These are phyloP conservation scores for Tortrix viridana DNA, from an alignment of 2,888 invertebrate species.

Conservation along the genomic window DNA sequence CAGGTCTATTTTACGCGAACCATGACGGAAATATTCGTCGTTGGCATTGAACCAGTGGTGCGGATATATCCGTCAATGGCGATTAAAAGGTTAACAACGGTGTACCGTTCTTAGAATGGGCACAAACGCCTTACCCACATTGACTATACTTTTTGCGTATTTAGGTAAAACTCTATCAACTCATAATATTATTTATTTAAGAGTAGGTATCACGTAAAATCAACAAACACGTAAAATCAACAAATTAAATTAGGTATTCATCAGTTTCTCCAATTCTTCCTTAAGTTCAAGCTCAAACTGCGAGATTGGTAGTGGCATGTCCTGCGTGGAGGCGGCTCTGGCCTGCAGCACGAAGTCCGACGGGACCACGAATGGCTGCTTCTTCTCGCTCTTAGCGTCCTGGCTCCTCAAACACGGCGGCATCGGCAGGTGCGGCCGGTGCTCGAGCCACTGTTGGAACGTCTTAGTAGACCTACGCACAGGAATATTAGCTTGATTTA, in stretches of 20 bases:
- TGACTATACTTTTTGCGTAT: no score
- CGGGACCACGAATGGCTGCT: constrained; percentile 67
- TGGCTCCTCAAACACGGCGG: constrained; percentile 60
- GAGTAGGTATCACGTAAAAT: no score
- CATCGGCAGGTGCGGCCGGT: constrained; percentile 64
- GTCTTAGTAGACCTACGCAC: constrained; percentile 70
- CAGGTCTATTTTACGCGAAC: no score
- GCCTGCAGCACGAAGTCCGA: constrained; percentile 68
- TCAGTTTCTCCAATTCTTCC: constrained; percentile 69
- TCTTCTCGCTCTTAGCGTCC: constrained; percentile 58
- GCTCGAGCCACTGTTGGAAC: constrained; percentile 66
- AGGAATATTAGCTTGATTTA: background rate
- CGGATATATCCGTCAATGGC: no score
- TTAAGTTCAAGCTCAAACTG: constrained; percentile 71
- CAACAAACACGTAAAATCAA: no score
- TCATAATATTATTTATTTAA: no score
- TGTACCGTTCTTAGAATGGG: no score
- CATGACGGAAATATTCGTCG: no score
- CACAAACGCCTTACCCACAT: no score
- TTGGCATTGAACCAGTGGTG: no score
- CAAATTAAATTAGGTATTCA: constrained; percentile 58
- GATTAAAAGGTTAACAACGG: no score
- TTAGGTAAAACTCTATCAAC: no score
- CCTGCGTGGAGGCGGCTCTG: constrained; percentile 51
- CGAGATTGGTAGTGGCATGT: constrained; percentile 70